Base-by-base conservation (phyloP, 1,140 invertebrate species). In the Arctopsyche grandis region DNA sequence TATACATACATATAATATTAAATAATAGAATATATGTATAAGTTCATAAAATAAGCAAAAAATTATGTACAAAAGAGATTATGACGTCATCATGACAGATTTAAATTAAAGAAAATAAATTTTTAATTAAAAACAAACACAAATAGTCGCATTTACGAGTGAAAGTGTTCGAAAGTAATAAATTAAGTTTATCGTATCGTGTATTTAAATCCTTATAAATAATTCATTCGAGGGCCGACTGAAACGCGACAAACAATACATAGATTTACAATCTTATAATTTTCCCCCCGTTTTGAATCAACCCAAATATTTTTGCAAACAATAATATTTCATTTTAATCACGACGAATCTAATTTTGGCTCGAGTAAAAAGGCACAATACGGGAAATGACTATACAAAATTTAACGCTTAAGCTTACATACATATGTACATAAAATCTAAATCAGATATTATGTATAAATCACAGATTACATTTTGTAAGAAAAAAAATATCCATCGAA, bases 171-270 rank as follows among this genome's bases (percentile, higher is more conserved):
- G 22, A 26, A 21, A n/a, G 24, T 22, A 24, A 66, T 66, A 66
- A 66, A 66, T 66, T 66, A 66, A 29, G 21, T 22, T 66, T 66
- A 66, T 66, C 63, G 63, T 22, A 24, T 29, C 24, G 63, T 66
- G 21, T 22, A 66, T 12, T 66, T 66, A 66, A 26, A 66, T 66
- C 63, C 63, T 22, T 66, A 22, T 66, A 66, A 66, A 66, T 66
- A 26, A 66, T 66, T 66, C 24, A 66, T 66, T 66, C 63, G 22
- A 12, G 9, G 63, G 5, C 12, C 63, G 21, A 66, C 21, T 19
- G 56, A 21, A 24, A 66, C 63, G 16, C 48, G 10, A 52, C 12
- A 52, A 52, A 66, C 24, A 66, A 66, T 66, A 66, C 24, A 66
- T 26, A 66, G 63, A 66, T 66, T 60, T 26, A 66, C 10, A 66